These are phyloP conservation scores for Zelostemma sp. DNA, from an alignment of 1,140 invertebrate genomes.

Conservation along the genomic window DNA sequence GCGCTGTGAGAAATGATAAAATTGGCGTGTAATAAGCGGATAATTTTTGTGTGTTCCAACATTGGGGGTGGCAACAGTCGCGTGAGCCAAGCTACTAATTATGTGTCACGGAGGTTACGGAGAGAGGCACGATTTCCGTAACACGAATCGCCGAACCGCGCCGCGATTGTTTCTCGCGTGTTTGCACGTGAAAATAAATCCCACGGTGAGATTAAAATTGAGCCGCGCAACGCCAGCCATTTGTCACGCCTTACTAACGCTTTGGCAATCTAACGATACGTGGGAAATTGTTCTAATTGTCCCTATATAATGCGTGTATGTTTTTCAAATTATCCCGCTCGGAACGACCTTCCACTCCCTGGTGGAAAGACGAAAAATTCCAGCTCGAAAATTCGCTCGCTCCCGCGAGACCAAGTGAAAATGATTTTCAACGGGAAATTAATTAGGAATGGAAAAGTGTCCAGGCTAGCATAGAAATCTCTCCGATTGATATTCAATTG, in stretches of 20 bases:
- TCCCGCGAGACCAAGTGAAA: no score
- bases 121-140: conserved; percentile 50
- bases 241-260: conserved; percentile 50
- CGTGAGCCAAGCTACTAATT: conserved; percentile 45
- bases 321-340: conserved; percentile 13
- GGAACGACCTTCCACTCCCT: conserved; percentile 21
- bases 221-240: conserved; percentile 48
- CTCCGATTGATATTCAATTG: conserved; percentile 2
- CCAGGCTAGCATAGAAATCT: no score
- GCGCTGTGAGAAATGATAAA: no score
- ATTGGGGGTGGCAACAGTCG: conserved; percentile 40
- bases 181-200: conserved; percentile 52
- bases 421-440: no score
- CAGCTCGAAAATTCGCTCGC: no score
- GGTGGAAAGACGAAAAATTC: no score
- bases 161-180: conserved; percentile 49
- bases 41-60: conserved; percentile 5
- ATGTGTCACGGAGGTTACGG: conserved; percentile 45
- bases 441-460: no score
- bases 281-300: conserved; percentile 51
- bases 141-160: conserved; percentile 47
- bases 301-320: conserved; percentile 26
- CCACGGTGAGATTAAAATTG: conserved; percentile 48
- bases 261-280: conserved; percentile 48
- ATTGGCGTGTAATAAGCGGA: neutral